Evolutionary conservation across 2,888 invertebrate genomes (phyloP), one percentile per base, ranked within the genome.

Genomic region (Antitype chi): DNA sequence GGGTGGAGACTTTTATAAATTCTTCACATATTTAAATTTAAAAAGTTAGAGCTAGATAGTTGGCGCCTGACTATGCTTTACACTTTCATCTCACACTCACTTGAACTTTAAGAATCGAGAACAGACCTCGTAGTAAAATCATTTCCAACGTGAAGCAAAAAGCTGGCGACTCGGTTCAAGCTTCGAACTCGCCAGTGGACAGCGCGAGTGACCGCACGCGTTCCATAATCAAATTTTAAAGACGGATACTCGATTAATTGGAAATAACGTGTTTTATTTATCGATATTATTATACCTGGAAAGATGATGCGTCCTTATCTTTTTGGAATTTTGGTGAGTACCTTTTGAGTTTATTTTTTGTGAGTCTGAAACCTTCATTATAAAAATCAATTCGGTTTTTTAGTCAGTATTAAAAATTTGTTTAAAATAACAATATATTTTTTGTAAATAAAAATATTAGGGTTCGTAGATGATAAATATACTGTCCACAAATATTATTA

Each of bases 291-390:
- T 82, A 38, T 63, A 74, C 38, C 69, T 43, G 73, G 63, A 74
- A 88, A 83, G 55, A 94, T 93, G 94, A 88, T 89, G 76, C 91
- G 85, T 43, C 89, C 89, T 38, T 90, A 88, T 86, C 85, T 85
- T 63, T 87, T 92, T 75, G 92, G 91, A 89, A 89, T 93, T 87
- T 84, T 91, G 90, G 94, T 94, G 77, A 94, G 94, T 91, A 60
- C 59, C 43, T 32, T 25, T 64, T 47, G 0, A 6, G 2, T 1
- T 55, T 1, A 11, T 20, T 79, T 38, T 62, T 49, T 81, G 15
- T 82, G 53, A 4, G 11, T 32, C 17, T 52, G 0, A 63, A 52
- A 57, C n/a, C 57, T 7, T 25, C 15, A 43, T 72, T 57, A 38
- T 28, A 32, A 52, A 17, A 38, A 17, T 17, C 0, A 32, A 17